Evolutionary conservation across 2,888 invertebrate genomes (phyloP).

Genomic region (Lasius fuliginosus): DNA sequence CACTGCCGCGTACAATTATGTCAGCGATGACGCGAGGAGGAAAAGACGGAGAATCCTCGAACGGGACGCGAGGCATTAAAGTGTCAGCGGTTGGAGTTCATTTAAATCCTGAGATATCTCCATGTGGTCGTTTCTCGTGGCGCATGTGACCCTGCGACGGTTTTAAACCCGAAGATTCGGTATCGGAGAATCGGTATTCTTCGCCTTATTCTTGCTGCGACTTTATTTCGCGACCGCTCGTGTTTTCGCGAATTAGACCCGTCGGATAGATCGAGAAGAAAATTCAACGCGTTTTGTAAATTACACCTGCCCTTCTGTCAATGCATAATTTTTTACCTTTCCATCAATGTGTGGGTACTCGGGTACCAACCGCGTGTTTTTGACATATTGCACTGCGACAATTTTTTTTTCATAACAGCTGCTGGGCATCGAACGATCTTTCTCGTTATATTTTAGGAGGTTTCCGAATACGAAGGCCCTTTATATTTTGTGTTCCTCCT

Average conservation of each 20-base stretch:
- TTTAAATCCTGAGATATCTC: slow-evolving; percentile 73
- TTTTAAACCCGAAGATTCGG: slow-evolving; percentile 55
- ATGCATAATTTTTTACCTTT: no score
- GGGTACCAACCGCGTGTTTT: no score
- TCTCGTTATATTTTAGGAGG: no score
- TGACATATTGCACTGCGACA: no score
- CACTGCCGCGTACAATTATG: slow-evolving; percentile 73
- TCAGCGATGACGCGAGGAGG: slow-evolving; percentile 71
- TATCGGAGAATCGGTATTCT: slow-evolving; percentile 23
- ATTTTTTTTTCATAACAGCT: no score
- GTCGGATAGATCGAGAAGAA: not conserved
- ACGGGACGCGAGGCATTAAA: slow-evolving; percentile 73
- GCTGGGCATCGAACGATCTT: no score
- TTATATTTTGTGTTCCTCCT: no score
- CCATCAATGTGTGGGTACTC: no score
- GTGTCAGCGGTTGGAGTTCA: slow-evolving; percentile 74
- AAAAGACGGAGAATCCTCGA: slow-evolving; percentile 52
- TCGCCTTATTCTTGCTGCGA: slow-evolving; percentile 46
- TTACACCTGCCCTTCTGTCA: not conserved
- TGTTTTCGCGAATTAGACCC: not conserved
- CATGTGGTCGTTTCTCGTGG: slow-evolving; percentile 46
- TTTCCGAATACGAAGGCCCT: no score
- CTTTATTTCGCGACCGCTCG: slow-evolving; percentile 44
- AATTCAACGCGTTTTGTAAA: not conserved
- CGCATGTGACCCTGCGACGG: slow-evolving; percentile 43